A percentile compares a stretch with the other conserved stretches of the same genome.
Conservation (phyloP, 2,797 vertebrate species). For the Gephyroberyx darwinii region DNA sequence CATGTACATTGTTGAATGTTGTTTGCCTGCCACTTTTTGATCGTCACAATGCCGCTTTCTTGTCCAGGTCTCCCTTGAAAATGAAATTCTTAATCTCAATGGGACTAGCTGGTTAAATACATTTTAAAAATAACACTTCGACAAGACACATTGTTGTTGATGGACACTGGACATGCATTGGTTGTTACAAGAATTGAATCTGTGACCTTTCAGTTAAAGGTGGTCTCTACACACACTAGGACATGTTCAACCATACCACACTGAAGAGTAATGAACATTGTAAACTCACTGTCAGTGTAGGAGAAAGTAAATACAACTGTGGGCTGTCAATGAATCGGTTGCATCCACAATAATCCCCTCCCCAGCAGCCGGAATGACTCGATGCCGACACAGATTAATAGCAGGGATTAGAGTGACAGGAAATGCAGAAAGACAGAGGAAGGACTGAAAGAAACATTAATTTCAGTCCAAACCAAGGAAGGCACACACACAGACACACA, state of each 20-base stretch:
- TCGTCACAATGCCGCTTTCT: no score
- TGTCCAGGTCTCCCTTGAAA: no score
- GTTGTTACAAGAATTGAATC: no score
- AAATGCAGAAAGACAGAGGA: conserved; percentile 38
- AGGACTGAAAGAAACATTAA: conserved; percentile 14
- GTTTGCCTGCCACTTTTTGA: no score
- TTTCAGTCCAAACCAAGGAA: conserved; percentile 26
- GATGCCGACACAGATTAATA: conserved; percentile 57
- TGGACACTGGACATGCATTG: no score
- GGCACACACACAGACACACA: not conserved
- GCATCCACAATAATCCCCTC: conserved; percentile 62
- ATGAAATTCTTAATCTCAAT: no score
- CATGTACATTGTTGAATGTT: no score
- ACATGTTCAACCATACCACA: conserved; percentile 8
- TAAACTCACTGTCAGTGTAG: not conserved
- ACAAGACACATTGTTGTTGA: no score
- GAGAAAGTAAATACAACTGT: conserved; percentile 30
- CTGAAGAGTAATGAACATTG: not conserved
- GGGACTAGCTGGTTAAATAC: no score
- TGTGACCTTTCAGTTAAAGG: no score
- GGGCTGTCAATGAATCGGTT: conserved; percentile 19
- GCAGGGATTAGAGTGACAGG: conserved; percentile 57
- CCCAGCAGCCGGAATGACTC: conserved; percentile 52
- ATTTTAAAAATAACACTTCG: no score
- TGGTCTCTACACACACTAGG: not conserved